Evolutionary conservation across 2,888 invertebrate species (phyloP), one percentile per base, ranked within the genome.

Genomic region (Dasypolia templi): DNA sequence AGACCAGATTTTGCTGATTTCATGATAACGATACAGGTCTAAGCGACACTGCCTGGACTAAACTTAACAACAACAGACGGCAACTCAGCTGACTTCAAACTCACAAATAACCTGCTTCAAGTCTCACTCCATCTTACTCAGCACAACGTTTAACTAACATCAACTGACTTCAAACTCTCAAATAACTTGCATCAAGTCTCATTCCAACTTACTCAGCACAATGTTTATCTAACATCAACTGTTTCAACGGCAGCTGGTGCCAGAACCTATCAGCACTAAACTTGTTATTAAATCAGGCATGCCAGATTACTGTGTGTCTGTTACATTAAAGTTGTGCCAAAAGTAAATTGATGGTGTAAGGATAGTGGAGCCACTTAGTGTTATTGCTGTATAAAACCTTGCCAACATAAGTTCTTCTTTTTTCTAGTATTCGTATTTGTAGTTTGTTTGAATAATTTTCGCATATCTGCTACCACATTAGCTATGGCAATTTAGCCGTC

Each of bases 281-380:
- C n/a, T 74, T 68, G 55, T 75, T 78, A 82, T 72, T 81, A 71
- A 80, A 79, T 85, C 55, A 7, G 9, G 29, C 51, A 49, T 66
- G 69, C 62, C 69, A 75, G 59, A 84, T 66, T 82, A 77, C 79
- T 55, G 72, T 44, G 26, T 44, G 67, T 46, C 46, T 65, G 22
- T 9, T 35, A 58, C 0, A 61, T 61, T 46, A 42, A 46, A 5
- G 44, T 44, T 42, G 77, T 42, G 35, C 81, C 65, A 81, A 58
- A 49, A 53, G 63, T 46, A 55, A 61, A 70, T 58, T 7, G 46
- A 44, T 32, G 42, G 3, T 79, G 19, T 35, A 19, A 42, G 59
- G n/a, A 49, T 55, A 22, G 53, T 32, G 39, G 42, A 29, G 19
- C 26, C 26, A 53, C 29, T 75, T 29, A 58, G 66, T 42, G 49